Evolutionary conservation across 2,113 vertebrate genomes (phyloP), one percentile per base, ranked within the genome.

Genomic region (Peromyscus maniculatus): DNA sequence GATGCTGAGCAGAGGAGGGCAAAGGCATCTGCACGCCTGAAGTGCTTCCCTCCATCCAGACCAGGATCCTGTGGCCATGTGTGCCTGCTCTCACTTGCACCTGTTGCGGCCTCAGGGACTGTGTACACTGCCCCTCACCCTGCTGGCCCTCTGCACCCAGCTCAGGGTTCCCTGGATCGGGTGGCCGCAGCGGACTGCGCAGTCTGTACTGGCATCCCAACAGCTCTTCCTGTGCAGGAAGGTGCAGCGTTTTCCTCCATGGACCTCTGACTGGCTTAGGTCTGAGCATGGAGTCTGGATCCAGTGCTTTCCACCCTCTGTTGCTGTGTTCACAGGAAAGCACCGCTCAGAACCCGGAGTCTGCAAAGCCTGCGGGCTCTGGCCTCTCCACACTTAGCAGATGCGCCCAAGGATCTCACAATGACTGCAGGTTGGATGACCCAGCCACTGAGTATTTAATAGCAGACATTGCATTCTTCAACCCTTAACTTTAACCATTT

Each of bases 321-420:
- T 12, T 33, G 62, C 24, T 17, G n/a, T 66, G 83, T 16, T 17
- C 62, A 10, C 24, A 11, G 82, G 82, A 62, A 43, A 84, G 15
- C 7, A 46, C 39, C 15, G 0, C 12, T 84, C 19, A 5, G 57
- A 36, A 15, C 22, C 21, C 0, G 1, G 21, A 7, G 3, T 43
- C 21, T 22, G 80, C 6, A 62, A 17, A 62, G 21, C 36, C 80
- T 26, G 80, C 2, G 0, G 0, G 57, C 80, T 62, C 80, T 62
- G 36, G n/a, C n/a, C 59, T 84, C 80, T 84, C 22, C 80, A 43
- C 21, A 43, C 12, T 28, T 59, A 57, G 28, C 57, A 84, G 80
- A 62, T 43, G 22, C 5, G 24, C 26, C 59, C 39, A 55, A 57
- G 5, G 79, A 82, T 55, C 52, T 82, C 33, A 52, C 2, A 16